Evolutionary conservation across 2,888 invertebrate genomes (phyloP).

Genomic region (Syrphus vitripennis): DNA sequence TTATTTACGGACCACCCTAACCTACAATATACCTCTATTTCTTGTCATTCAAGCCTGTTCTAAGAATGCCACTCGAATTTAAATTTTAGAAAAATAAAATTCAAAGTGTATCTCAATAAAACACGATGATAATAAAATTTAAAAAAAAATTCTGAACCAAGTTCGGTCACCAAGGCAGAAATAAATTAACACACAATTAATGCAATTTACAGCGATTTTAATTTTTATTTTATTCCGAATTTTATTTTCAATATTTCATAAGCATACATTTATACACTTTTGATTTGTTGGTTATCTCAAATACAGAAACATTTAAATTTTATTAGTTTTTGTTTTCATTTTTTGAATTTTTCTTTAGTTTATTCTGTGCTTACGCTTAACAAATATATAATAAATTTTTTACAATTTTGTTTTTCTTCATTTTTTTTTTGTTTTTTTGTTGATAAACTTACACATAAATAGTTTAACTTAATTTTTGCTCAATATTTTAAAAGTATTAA

Average conservation of each 20-base stretch:
- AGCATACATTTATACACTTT: slow-evolving; percentile 60
- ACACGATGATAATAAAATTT: too few species aligned
- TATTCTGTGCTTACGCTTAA: slow-evolving; percentile 52
- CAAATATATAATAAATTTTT: slow-evolving; percentile 60
- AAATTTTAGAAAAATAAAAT: too few species aligned
- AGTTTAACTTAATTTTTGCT: background rate
- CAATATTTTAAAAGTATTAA: background rate
- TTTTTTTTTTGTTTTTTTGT: too few species aligned
- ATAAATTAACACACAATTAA: background rate
- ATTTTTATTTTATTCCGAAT: slow-evolving; percentile 58
- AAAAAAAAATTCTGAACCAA: too few species aligned
- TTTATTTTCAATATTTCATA: slow-evolving; percentile 49
- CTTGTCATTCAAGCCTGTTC: too few species aligned
- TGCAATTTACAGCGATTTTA: slow-evolving; percentile 60
- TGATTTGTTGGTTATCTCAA: slow-evolving; percentile 59
- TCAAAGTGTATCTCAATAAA: too few species aligned
- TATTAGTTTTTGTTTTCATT: slow-evolving; percentile 16
- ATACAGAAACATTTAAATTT: slow-evolving; percentile 50
- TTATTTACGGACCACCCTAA: too few species aligned
- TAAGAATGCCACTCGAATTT: too few species aligned
- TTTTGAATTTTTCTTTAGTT: slow-evolving; percentile 27
- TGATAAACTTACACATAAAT: slow-evolving; percentile 34
- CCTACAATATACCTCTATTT: too few species aligned
- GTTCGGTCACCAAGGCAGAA: too few species aligned
- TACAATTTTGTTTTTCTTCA: slow-evolving; percentile 25